phyloP scores from a whole-genome alignment of 1,140 invertebrate species.

The Drosophila nigrodunni region DNA sequence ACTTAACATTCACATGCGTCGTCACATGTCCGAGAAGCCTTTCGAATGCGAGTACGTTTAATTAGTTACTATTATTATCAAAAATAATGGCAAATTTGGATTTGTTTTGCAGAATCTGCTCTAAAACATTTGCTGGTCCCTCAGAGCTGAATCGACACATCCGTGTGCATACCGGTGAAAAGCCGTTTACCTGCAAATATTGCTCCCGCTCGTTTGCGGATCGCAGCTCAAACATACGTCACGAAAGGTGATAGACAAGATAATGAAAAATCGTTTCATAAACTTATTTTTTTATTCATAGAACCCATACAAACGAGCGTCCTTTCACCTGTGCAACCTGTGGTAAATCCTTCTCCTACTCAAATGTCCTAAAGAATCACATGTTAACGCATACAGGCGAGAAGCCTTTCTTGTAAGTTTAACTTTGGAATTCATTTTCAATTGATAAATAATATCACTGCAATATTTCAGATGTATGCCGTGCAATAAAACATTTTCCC shows the following conservation, averaged over 20 bases:
- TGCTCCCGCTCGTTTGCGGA: slow-evolving; percentile 90
- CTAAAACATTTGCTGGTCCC: slow-evolving; percentile 75
- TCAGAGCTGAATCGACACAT: slow-evolving; percentile 78
- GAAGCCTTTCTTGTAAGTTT: slow-evolving; percentile 79
- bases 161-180: slow-evolving; percentile 78
- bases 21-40: slow-evolving; percentile 77
- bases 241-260: slow-evolving; percentile 84
- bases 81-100: neutral
- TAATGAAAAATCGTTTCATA: neutral
- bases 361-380: slow-evolving; percentile 88
- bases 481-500: slow-evolving; percentile 83
- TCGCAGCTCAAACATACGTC: slow-evolving; percentile 87
- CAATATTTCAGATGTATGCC: slow-evolving; percentile 62
- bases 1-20: slow-evolving; percentile 80
- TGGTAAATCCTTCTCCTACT: slow-evolving; percentile 89
- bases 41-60: slow-evolving; percentile 78
- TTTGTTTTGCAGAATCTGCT: slow-evolving; percentile 64
- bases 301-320: slow-evolving; percentile 90
- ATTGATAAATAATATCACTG: neutral
- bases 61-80: neutral
- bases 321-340: slow-evolving; percentile 90
- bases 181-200: slow-evolving; percentile 90
- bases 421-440: neutral
- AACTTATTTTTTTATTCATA: slow-evolving; percentile 24
- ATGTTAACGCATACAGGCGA: slow-evolving; percentile 84